A percentile compares a stretch with the other conserved stretches of the same genome.
Evolutionary conservation across 2,113 vertebrate species (phyloP).

Genomic region (Mystacornis crossleyi): DNA sequence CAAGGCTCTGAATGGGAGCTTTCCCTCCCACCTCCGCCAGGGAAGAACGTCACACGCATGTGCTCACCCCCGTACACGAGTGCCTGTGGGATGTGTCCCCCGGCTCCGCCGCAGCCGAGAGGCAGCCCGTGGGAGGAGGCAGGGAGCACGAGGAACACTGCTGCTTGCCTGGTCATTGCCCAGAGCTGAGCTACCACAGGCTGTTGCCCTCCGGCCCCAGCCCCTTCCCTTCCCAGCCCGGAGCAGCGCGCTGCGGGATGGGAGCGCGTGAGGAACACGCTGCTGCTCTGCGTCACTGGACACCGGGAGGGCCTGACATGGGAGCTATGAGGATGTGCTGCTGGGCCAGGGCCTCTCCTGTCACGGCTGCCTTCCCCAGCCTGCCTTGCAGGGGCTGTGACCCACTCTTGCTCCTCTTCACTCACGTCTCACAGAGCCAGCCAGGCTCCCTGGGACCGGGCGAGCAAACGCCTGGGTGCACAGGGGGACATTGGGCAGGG

Average conservation of each 20-base stretch:
- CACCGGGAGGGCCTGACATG: accelerated
- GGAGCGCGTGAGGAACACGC: accelerated
- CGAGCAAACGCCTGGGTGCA: not conserved
- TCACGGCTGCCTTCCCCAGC: not conserved
- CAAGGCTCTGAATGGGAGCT: not conserved
- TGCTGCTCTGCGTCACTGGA: not conserved
- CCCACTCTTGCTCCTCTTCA: not conserved
- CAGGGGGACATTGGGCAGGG: not conserved
- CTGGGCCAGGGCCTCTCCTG: not conserved
- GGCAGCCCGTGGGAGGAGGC: not conserved
- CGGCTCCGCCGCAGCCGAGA: not conserved
- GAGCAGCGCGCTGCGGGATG: not conserved
- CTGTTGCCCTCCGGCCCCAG: not conserved
- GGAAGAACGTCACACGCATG: not conserved
- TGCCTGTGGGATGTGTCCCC: not conserved
- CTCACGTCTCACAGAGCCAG: not conserved
- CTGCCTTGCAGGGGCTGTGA: not conserved
- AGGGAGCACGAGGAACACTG: accelerated
- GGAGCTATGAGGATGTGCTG: not conserved
- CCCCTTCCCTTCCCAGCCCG: not conserved
- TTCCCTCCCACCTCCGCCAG: not conserved
- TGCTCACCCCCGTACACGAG: not conserved
- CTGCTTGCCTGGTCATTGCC: not conserved
- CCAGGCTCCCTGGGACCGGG: no score
- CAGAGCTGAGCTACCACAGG: not conserved